phyloP scores from a whole-genome alignment of 2,888 invertebrate genomes.

The Desoria tigrina region DNA sequence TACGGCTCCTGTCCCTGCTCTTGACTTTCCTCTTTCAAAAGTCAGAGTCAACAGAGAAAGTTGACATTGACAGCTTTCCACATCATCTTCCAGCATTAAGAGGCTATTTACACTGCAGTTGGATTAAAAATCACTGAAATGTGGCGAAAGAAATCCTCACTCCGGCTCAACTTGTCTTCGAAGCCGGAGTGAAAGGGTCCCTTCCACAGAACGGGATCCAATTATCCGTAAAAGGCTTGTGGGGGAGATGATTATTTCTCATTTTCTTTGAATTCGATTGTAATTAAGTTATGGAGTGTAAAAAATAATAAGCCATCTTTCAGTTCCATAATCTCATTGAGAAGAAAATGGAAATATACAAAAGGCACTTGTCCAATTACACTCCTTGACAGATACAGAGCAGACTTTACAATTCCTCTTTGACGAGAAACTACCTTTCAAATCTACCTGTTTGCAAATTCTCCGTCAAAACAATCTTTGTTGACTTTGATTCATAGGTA shows the following conservation, averaged over 20 bases:
- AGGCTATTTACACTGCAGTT: conserved; percentile 19
- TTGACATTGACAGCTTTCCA: conserved; percentile 23
- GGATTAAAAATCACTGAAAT: conserved; percentile 23
- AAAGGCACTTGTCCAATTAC: too few relatives aligned
- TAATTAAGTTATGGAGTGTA: conserved; percentile 21
- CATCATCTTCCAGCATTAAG: conserved; percentile 22
- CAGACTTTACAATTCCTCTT: too few relatives aligned
- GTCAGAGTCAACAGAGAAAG: conserved; percentile 20
- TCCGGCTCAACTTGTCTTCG: neutral
- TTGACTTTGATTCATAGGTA: too few relatives aligned
- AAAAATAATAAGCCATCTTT: conserved; percentile 14
- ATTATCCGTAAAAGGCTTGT: conserved; percentile 23
- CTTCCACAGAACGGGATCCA: conserved; percentile 10
- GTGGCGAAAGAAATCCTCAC: conserved; percentile 15
- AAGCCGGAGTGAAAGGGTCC: neutral
- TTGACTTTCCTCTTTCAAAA: conserved; percentile 4
- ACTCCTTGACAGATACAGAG: too few relatives aligned
- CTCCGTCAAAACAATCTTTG: too few relatives aligned
- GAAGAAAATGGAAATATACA: too few relatives aligned
- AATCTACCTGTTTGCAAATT: too few relatives aligned
- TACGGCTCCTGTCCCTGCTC: conserved; percentile 13
- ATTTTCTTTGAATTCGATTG: neutral
- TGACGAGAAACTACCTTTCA: too few relatives aligned
- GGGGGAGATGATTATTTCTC: conserved; percentile 15
- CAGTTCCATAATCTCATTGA: conserved; percentile 9